Evolutionary conservation across 1,140 invertebrate genomes (phyloP).

Genomic region (Batillaria attramentaria): DNA sequence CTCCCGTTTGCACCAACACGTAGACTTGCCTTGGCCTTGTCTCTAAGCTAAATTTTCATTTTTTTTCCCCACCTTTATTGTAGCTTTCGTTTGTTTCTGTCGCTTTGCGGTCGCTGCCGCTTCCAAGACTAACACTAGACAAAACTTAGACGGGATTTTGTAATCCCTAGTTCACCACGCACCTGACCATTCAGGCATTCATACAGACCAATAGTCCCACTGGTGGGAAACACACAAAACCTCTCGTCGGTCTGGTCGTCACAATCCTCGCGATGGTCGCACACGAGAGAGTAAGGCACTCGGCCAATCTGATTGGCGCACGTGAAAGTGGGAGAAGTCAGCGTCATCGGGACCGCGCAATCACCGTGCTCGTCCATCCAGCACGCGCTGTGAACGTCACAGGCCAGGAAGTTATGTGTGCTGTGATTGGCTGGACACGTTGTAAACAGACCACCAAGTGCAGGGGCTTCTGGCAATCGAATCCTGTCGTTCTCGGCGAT

Average conservation of each 20-base stretch:
- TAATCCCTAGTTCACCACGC: too few relatives aligned
- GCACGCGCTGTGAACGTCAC: slow-evolving; percentile 6
- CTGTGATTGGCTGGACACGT: neutral
- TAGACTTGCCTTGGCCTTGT: too few relatives aligned
- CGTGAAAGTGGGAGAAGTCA: neutral
- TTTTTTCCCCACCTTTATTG: too few relatives aligned
- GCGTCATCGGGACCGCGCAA: neutral
- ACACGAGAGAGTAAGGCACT: neutral
- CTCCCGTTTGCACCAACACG: too few relatives aligned
- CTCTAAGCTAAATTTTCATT: too few relatives aligned
- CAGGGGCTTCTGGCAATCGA: too few relatives aligned
- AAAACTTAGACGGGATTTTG: too few relatives aligned
- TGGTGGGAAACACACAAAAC: neutral
- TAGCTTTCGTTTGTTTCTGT: too few relatives aligned
- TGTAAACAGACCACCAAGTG: neutral
- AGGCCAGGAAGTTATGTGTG: neutral
- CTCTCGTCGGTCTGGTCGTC: neutral
- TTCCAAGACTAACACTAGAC: too few relatives aligned
- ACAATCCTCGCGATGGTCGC: neutral
- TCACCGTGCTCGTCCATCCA: neutral
- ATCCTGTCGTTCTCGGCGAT: too few relatives aligned
- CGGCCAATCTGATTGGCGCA: neutral
- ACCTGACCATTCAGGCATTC: slow-evolving; percentile 12
- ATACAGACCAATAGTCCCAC: neutral
- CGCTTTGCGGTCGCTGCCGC: too few relatives aligned